phyloP scores from a whole-genome alignment of 2,797 vertebrate species.

The Sparidentex hasta region DNA sequence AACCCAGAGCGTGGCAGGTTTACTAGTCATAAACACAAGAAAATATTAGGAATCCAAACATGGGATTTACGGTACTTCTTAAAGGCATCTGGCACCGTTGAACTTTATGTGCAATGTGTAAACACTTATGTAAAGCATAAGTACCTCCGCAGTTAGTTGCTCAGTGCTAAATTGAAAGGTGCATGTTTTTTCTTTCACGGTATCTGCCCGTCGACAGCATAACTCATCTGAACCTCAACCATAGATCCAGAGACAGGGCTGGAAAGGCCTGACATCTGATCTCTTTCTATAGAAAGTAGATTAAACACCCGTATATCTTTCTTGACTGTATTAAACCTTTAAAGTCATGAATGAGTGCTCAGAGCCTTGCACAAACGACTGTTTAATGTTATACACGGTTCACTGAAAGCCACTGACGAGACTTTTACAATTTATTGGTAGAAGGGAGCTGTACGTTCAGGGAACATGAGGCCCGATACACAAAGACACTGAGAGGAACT shows the following conservation, averaged over 20 bases:
- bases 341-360: conserved; percentile 17
- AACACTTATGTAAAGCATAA: conserved; percentile 67
- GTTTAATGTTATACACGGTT: conserved; percentile 40
- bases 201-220: conserved; percentile 36
- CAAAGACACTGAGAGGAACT: conserved; percentile 1
- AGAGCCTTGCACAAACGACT: conserved; percentile 21
- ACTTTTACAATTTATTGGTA: conserved; percentile 12
- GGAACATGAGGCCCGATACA: conserved; percentile 2
- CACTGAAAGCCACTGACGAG: conserved; percentile 33
- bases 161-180: conserved; percentile 43
- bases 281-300: conserved; percentile 17
- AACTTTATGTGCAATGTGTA: conserved; percentile 69
- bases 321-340: conserved; percentile 34
- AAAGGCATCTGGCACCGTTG: conserved; percentile 62
- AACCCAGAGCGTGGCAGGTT: conserved; percentile 63
- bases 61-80: conserved; percentile 68
- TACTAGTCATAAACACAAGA: conserved; percentile 70
- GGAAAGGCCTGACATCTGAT: conserved; percentile 40
- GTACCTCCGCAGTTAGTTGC: conserved; percentile 39
- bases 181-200: conserved; percentile 38
- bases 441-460: conserved; percentile 18
- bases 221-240: conserved; percentile 33
- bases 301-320: conserved; percentile 49
- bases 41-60: conserved; percentile 70
- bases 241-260: conserved; percentile 29